A percentile compares a stretch with the other conserved stretches of the same genome.
Conservation (phyloP, 1,140 invertebrate genomes). For the Brachionus plicatilis region DNA sequence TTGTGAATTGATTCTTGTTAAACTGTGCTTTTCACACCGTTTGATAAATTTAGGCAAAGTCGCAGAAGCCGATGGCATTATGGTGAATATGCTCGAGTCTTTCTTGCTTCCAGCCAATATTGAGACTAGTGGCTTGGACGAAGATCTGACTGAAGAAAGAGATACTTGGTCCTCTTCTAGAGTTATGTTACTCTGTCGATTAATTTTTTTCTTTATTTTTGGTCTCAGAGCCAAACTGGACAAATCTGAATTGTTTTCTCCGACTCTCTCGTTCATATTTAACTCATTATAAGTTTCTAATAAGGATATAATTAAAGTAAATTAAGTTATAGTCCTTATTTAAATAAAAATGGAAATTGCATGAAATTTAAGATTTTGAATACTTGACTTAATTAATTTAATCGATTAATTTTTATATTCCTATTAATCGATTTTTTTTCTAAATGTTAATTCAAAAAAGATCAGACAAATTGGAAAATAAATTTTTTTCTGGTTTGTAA, state of each 20-base stretch:
- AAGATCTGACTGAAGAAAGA: background rate
- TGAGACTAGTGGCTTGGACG: background rate
- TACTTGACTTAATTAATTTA: slow-evolving; percentile 20
- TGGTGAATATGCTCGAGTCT: background rate
- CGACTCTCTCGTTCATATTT: background rate
- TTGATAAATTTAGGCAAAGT: background rate
- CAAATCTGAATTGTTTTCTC: background rate
- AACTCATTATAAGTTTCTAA: background rate
- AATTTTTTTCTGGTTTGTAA: background rate
- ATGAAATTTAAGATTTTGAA: slow-evolving; percentile 25
- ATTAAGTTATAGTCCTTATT: background rate
- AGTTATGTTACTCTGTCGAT: background rate
- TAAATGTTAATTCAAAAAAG: background rate
- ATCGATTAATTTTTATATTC: background rate
- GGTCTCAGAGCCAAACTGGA: background rate
- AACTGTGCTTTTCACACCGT: background rate
- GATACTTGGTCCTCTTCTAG: slow-evolving; percentile 1
- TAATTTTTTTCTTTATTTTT: background rate
- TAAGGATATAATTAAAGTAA: background rate
- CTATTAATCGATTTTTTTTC: background rate
- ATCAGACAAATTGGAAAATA: background rate
- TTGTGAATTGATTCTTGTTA: background rate
- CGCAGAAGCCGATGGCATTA: background rate
- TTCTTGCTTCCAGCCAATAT: background rate
- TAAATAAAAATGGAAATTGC: slow-evolving; percentile 13